phyloP scores from a whole-genome alignment of 2,888 invertebrate species.

The Diaphora mendica region DNA sequence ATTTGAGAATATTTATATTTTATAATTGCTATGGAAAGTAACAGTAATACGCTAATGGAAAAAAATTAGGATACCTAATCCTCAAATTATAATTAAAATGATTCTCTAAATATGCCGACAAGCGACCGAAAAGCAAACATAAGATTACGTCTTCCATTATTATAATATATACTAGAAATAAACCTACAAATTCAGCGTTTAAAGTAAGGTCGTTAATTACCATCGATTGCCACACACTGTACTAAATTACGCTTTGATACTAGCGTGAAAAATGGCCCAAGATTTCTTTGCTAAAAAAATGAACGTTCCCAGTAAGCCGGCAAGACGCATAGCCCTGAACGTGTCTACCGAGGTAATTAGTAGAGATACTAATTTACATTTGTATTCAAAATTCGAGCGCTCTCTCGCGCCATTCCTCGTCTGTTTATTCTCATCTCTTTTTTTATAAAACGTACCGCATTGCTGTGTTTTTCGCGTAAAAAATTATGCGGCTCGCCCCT shows the following conservation, averaged over 20 bases:
- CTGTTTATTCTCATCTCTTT: conserved; percentile 86
- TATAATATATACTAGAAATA: conserved; percentile 10
- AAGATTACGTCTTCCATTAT: background rate
- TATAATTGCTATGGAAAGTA: too few relatives aligned
- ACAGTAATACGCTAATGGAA: too few relatives aligned
- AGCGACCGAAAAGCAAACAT: too few relatives aligned
- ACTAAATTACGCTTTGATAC: conserved; percentile 55
- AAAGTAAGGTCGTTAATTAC: conserved; percentile 47
- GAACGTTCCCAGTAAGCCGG: conserved; percentile 80
- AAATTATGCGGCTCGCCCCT: conserved; percentile 79
- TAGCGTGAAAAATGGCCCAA: conserved; percentile 73
- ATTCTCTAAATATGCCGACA: too few relatives aligned
- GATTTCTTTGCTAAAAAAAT: conserved; percentile 78
- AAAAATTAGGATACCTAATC: too few relatives aligned
- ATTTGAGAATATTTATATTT: too few relatives aligned
- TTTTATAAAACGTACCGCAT: conserved; percentile 82
- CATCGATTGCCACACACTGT: conserved; percentile 52
- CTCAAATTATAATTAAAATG: too few relatives aligned
- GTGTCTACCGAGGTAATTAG: conserved; percentile 85
- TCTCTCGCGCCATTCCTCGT: conserved; percentile 83
- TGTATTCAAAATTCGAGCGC: conserved; percentile 87
- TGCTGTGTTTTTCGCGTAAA: conserved; percentile 85
- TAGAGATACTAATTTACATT: conserved; percentile 87
- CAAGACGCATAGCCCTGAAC: conserved; percentile 84
- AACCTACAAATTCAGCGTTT: conserved; percentile 26